These are phyloP conservation scores for Scolopax rusticola DNA, from an alignment of 2,797 vertebrate species.

Conservation along the genomic window DNA sequence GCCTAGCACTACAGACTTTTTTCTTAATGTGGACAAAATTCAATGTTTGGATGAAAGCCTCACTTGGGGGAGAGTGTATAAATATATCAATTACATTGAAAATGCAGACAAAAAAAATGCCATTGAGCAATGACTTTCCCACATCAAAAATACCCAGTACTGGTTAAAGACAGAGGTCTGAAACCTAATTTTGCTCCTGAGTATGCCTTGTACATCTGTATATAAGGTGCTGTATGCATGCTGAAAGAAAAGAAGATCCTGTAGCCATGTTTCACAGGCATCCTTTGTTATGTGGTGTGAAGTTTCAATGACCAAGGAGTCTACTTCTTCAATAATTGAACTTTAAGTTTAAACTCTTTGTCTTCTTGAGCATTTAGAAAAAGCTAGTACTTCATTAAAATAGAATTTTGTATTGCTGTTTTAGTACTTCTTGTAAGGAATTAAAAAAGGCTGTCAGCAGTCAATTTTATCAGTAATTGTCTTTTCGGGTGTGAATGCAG, in stretches of 20 bases:
- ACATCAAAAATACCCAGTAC: background rate
- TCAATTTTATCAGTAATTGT: background rate
- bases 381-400: background rate
- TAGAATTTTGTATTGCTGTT: background rate
- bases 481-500: background rate
- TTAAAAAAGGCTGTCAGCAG: background rate
- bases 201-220: background rate
- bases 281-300: background rate
- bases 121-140: background rate
- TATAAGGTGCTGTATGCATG: background rate
- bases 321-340: background rate
- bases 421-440: background rate
- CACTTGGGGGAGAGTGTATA: background rate
- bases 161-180: background rate
- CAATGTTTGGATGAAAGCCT: rapidly evolving
- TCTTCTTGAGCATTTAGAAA: background rate
- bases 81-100: background rate
- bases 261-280: background rate
- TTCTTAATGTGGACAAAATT: background rate
- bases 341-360: background rate
- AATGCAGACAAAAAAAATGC: background rate
- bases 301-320: background rate
- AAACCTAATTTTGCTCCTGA: background rate
- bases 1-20: background rate
- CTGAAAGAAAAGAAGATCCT: background rate